Base-by-base conservation (phyloP, 2,888 invertebrate species). In the Eupeodes latifasciatus region DNA sequence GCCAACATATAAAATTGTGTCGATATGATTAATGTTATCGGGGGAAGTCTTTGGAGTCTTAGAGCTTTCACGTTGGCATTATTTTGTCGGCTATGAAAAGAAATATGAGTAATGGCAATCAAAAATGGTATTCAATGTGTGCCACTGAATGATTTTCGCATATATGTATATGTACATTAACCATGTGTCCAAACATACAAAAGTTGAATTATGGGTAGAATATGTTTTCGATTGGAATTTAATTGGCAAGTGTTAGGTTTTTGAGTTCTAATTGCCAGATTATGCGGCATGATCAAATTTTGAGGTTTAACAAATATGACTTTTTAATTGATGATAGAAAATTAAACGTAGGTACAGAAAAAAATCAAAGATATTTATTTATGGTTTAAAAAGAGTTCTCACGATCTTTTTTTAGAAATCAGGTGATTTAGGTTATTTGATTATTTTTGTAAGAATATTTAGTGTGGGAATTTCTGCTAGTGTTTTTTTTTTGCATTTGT, bases 21-120 rank as follows among this genome's bases (percentile, higher is more conserved):
- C 76, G 71, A 71, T 81, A 81, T 88, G 87, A 88, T 88, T 81
- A 88, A 88, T 88, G 87, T 84, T 74, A 47, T 64, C 40, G 55
- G 77, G 44, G 81, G 55, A 74, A 72, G 61, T 57, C 49, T 87
- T 74, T 14, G 9, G 40, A 40, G 40, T 7, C 40, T 40, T 40
- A 4, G 49, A 80, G 77, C 55, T 62, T 85, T 85, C 66, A 40
- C 44, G 51, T 49, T 51, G 62, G 62, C 67, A 19, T 36, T 55
- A 57, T 57, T 71, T 71, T 55, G 71, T 57, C 27, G 36, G 69
- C 53, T 11, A 14, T 34, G 14, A 16, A n/a, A n/a, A 6, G 11
- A 34, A 62, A 19, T 67, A 81, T 81, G 81, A 85, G 59, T 85
- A 62, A 86, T 79, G 79, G 64, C 76, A 81, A 66, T 85, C 27